Conservation (phyloP, 1,140 invertebrate species). For the Phymastichus coffea region DNA sequence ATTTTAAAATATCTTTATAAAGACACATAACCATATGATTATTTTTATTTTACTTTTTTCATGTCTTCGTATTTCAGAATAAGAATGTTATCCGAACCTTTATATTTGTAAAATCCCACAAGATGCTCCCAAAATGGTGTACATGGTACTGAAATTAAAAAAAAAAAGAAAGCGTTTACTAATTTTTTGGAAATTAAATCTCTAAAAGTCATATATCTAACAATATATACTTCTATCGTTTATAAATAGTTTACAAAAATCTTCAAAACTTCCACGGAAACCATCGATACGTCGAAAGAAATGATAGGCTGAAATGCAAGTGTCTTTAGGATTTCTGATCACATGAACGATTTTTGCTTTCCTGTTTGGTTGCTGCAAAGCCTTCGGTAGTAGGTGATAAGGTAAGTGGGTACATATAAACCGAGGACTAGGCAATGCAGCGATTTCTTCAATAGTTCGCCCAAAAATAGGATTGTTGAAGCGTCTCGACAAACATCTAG, state of each 20-base stretch:
- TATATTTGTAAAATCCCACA: slow-evolving; percentile 60
- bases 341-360: slow-evolving; percentile 73
- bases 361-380: slow-evolving; percentile 54
- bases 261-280: slow-evolving; percentile 63
- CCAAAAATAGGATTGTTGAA: no score
- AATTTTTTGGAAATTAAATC: no score
- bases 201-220: no score
- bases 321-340: slow-evolving; percentile 78
- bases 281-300: slow-evolving; percentile 62
- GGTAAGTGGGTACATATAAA: slow-evolving; percentile 75
- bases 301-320: slow-evolving; percentile 75
- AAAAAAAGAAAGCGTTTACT: slow-evolving; percentile 6
- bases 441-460: slow-evolving; percentile 49
- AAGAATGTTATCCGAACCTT: slow-evolving; percentile 59
- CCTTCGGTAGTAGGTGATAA: slow-evolving; percentile 63
- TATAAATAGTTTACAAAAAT: slow-evolving; percentile 67
- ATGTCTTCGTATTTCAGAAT: slow-evolving; percentile 69
- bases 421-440: slow-evolving; percentile 55
- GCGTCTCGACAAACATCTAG: no score
- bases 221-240: slow-evolving; percentile 33
- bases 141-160: slow-evolving; percentile 49
- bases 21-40: no score
- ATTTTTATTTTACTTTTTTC: slow-evolving; percentile 60
- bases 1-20: no score
- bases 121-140: slow-evolving; percentile 66